Evolutionary conservation across 2,888 invertebrate genomes (phyloP).

Genomic region (Drosophila greeni): DNA sequence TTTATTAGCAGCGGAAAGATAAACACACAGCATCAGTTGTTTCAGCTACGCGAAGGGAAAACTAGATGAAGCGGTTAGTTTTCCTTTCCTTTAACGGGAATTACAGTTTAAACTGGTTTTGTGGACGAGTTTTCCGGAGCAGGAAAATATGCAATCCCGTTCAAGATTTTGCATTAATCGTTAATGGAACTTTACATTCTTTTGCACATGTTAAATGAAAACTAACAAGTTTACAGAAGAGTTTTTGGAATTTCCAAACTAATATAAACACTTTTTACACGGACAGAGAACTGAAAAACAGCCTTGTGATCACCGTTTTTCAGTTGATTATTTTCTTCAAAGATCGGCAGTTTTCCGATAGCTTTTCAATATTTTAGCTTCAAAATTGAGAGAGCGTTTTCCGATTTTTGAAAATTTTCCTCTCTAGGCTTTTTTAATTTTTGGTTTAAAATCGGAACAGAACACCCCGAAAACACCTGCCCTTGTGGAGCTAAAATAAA

Average conservation of each 20-base stretch:
- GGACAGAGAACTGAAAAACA: background rate
- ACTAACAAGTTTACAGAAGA: background rate
- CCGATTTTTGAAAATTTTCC: background rate
- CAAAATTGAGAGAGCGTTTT: background rate
- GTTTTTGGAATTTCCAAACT: background rate
- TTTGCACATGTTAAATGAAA: background rate
- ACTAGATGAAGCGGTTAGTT: constrained; percentile 6
- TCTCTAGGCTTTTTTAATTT: background rate
- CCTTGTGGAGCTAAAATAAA: constrained; percentile 35
- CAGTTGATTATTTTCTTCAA: background rate
- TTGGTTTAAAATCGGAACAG: constrained; percentile 18
- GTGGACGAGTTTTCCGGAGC: background rate
- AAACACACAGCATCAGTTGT: constrained; percentile 13
- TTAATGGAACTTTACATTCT: background rate
- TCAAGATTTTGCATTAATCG: background rate
- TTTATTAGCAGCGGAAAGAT: constrained; percentile 29
- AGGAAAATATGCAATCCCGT: background rate
- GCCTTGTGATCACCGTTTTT: background rate
- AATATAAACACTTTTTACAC: constrained; percentile 1
- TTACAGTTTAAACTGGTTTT: constrained; percentile 8
- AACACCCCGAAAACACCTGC: constrained; percentile 24
- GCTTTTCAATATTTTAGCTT: constrained; percentile 1
- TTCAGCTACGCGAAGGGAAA: constrained; percentile 12
- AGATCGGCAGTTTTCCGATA: constrained; percentile 6
- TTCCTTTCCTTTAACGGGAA: constrained; percentile 4